Conservation (phyloP, 2,797 vertebrate genomes). For the Myripristis jacobus region DNA sequence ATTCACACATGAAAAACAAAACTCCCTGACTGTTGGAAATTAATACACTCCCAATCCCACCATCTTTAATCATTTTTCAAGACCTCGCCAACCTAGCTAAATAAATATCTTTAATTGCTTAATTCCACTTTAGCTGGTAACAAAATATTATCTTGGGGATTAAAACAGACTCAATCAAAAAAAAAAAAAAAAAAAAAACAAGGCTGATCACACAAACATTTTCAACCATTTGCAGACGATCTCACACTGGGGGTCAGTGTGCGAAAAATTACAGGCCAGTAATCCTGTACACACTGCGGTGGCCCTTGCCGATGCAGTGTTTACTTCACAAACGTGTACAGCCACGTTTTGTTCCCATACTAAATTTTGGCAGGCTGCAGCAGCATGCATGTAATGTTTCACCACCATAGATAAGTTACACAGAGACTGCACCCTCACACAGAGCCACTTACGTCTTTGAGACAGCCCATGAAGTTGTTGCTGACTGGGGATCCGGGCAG, state of each 20-base stretch:
- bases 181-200: neutral
- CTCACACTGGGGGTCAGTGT: neutral
- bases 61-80: no score
- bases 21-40: neutral
- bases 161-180: neutral
- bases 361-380: neutral
- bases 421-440: neutral
- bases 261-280: no score
- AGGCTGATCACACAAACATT: neutral
- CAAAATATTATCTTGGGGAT: neutral
- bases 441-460: slow-evolving; percentile 90
- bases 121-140: neutral
- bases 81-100: no score
- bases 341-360: neutral
- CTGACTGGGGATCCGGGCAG: slow-evolving; percentile 95
- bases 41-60: no score
- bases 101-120: no score
- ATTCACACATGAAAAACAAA: no score
- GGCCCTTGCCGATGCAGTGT: no score
- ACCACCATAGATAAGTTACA: neutral
- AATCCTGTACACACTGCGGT: no score
- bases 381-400: neutral
- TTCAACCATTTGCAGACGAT: neutral
- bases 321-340: no score
- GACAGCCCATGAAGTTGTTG: slow-evolving; percentile 99